Evolutionary conservation across 2,113 vertebrate species (phyloP), one percentile per base, ranked within the genome.

Genomic region (Cochlearius cochlearius): DNA sequence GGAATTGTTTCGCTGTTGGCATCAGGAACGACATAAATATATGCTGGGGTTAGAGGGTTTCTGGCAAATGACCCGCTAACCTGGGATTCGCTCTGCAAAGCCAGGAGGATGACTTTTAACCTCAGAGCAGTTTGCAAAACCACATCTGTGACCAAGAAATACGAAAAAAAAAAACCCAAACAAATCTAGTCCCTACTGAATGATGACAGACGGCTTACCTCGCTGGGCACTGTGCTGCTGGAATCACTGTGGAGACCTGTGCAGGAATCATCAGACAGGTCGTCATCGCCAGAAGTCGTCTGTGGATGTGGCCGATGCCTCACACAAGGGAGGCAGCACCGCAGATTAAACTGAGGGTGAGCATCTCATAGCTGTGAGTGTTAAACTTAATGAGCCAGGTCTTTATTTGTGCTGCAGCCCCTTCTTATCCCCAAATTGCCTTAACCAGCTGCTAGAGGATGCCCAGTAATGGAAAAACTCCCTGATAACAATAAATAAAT

Each of bases 111-210:
- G 80, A 89, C 89, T 89, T 92, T 41, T 89, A 87, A 92, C 89
- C 93, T 92, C 72, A 11, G 47, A 81, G 93, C 73, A 52, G 34
- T 95, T 94, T 89, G 62, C 73, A 74, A 80, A 96, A 78, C 64
- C 79, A 63, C 86, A 94, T 80, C 79, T 94, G 94, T 81, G 83
- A 84, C 41, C 72, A 92, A 91, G 92, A 88, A 73, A 79, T 59
- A 66, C 17, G 59, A 83, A 50, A 49, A 49, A 50, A 88, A 23
- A 8, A 13, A 47, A 10, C 47, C 47, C 47, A 49, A 49, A 49
- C 49, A 59, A 41, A 73, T 17, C 34, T 49, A 39, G 34, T 49
- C 21, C 43, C 53, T 88, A 1, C 1, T n/a, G 88, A 79, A 56
- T 23, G 45, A 83, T 34, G 53, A 73, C 90, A 72, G 92, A 27